A percentile compares a stretch with the other conserved stretches of the same genome.
Conservation (phyloP, 1,140 invertebrate species). For the Oreohelix idahoensis region DNA sequence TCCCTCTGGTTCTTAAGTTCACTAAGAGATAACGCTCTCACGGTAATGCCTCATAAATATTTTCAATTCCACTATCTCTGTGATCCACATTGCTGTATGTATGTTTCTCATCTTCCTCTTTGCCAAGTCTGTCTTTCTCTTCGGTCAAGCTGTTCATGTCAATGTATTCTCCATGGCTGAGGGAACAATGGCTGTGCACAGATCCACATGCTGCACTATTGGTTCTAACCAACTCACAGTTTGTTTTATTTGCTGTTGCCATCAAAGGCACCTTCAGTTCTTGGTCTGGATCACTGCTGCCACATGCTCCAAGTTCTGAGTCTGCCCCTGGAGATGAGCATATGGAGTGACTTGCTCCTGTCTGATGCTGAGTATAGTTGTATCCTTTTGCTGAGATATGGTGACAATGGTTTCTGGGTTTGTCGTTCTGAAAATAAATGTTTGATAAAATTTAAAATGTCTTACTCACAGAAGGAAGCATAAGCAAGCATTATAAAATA, state of each 20-base stretch:
- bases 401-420: neutral
- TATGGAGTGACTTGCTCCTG: neutral
- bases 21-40: neutral
- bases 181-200: neutral
- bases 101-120: neutral
- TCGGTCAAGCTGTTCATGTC: neutral
- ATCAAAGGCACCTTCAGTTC: conserved; percentile 9
- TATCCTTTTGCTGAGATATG: neutral
- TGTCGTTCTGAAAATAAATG: neutral
- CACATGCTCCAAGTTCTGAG: conserved; percentile 10
- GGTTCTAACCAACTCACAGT: neutral
- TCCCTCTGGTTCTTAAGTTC: too few relatives aligned
- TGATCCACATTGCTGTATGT: conserved; percentile 20
- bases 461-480: too few relatives aligned
- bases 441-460: too few relatives aligned
- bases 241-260: neutral
- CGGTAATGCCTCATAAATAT: conserved; percentile 1
- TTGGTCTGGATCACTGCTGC: neutral
- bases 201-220: neutral
- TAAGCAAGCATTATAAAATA: too few relatives aligned
- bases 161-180: neutral
- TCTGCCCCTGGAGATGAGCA: neutral
- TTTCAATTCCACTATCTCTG: neutral
- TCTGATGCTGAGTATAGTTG: neutral
- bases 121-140: neutral